Evolutionary conservation across 2,113 vertebrate genomes (phyloP), one percentile per base, ranked within the genome.

Genomic region (Cricetomys ansorgei): DNA sequence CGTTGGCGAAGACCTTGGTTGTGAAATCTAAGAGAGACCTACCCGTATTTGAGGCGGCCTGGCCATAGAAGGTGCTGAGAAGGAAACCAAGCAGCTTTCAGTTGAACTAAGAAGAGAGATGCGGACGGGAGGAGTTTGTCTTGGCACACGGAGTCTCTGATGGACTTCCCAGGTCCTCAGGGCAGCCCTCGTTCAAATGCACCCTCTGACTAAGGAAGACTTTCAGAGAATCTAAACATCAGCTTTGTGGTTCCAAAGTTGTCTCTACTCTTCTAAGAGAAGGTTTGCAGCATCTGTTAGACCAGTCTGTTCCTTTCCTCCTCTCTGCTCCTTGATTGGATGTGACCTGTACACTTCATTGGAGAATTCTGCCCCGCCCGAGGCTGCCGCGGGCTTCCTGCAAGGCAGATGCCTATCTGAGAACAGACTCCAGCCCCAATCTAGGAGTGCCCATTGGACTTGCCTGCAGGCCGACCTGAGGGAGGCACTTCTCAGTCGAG

Each of bases 41-140:
- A 53, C 53, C 37, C n/a, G 53, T 9, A 15, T 62, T 79, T 25
- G 3, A 0, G 0, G 50, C n/a, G 55, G 50, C 3, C 34, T 40
- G 7, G 27, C 34, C 40, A 1, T 2, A 11, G 31, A 43, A 73
- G 67, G 17, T 10, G 62, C 62, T 13, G 21, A 31, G n/a, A 59
- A 31, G 11, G 19, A 17, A 29, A 31, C 3, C 1, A 10, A 43
- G 5, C 53, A 62, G 13, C 72, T 92, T 85, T 75, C 21, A 64
- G 0, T 27, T 17, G 12, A 21, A n/a, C 6, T 1, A 21, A 34
- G 45, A 40, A 29, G 25, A 17, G 17, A 0, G 48, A 0, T 1
- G 19, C 27, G 0, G 29, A 23, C 0, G 3, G 6, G 1, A 12
- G 23, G 27, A 13, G 4, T 5, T 3, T 40, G 12, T 23, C 3